Base-by-base conservation (phyloP, 2,113 vertebrate genomes). In the Panthera tigris region DNA sequence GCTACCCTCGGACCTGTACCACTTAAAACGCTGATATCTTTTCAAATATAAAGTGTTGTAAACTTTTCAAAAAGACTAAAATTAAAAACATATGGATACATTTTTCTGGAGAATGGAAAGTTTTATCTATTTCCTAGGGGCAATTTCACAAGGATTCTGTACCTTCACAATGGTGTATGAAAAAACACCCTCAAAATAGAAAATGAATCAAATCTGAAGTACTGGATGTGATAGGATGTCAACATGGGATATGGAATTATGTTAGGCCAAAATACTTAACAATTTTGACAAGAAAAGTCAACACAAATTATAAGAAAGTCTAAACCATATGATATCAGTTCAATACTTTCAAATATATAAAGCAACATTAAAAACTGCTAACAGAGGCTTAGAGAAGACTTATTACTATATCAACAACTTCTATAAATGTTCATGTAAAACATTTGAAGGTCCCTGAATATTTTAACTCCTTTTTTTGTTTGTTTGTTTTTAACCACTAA, bases 31-130 rank as follows among this genome's bases (percentile, higher is more conserved):
- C 21, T 48, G 2, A 48, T 78, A 3, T 57, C 50, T 63, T 79
- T 91, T 78, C 91, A 4, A 82, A 85, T 55, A 82, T 12, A 88
- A 71, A 89, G 36, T 55, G 21, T n/a, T 82, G 1, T 89, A 83
- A 89, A 92, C 68, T 36, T 88, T 61, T 92, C 48, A 89, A 36
- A 88, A 89, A 74, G 48, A 82, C 23, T 92, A 36, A 84, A 74
- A 76, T 65, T 50, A 45, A 92, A 92, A 88, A 81, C 19, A 65
- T 19, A 7, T 25, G 69, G 6, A 66, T 69, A 83, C 1, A 57
- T 71, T 76, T 96, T 74, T 65, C 33, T 55, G 61, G 45, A 57
- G 27, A 80, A 93, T 61, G 41, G 63, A 48, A 89, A 79, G 45
- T 12, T 87, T 93, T 45, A 39, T 11, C 29, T 85, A n/a, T 31